Evolutionary conservation across 1,140 invertebrate genomes (phyloP), one percentile per base, ranked within the genome.

Genomic region (Procambarus virginalis): DNA sequence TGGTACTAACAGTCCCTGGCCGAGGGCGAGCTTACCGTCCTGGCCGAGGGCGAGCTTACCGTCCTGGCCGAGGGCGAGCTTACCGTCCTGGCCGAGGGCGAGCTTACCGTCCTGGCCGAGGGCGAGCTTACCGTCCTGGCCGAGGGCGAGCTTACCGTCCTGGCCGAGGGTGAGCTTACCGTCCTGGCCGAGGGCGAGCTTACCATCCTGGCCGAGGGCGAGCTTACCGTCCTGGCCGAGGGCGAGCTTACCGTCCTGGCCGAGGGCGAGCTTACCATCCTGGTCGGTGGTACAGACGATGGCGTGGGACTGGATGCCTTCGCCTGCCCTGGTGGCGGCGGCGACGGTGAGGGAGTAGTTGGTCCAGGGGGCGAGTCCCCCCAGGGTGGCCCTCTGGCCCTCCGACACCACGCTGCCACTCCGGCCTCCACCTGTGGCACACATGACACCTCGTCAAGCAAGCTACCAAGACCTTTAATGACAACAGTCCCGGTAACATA

Each of bases 271-370:
- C 93, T 94, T 95, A 98, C 98, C 97, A 94, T 99, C 98, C 94
- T 99, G 97, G 95, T 98, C 97, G 70, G 98, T 99, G 94, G 97
- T 97, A 93, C 98, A 98, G 94, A 98, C 97, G 92, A 99, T 97
- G 5, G 98, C 96, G 34, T 95, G 95, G 92, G 97, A 98, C 88
- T 97, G 96, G 51, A 98, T 97, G 84, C 98, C 98, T 93, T 99
- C 98, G n/a, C 98, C 98, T 87, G 97, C 98, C 76, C 97, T 97
- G 51, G 98, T 99, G 92, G 96, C 99, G 64, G 98, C 98, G 89
- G 99, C 94, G 55, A 99, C 97, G 95, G 98, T 97, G 96, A 99
- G 98, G 81, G 97, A 98, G 94, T 99, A 99, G 94, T 99, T 99
- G 1, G 98, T 99, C 94, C 96, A 99, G 93, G 98, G 98, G 93